Conservation (phyloP, 2,113 vertebrate genomes). For the Cryptotis parvus region DNA sequence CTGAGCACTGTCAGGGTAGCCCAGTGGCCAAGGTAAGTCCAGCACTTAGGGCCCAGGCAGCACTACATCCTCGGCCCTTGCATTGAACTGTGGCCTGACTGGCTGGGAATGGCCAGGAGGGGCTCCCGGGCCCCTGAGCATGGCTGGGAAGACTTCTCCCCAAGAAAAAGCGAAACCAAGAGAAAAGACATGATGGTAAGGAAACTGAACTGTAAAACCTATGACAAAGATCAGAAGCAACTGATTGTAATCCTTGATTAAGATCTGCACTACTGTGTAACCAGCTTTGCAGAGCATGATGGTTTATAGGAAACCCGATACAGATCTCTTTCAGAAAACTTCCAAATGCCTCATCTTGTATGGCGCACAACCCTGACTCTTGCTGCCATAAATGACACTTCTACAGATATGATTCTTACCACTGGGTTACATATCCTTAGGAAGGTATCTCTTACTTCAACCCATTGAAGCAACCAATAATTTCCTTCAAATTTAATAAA, state of each 20-base stretch:
- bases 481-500: conserved; percentile 44
- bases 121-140: too few relatives aligned
- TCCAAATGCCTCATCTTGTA: not conserved
- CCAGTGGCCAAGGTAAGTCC: too few relatives aligned
- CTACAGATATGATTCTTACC: not conserved
- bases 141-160: too few relatives aligned
- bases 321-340: not conserved
- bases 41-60: too few relatives aligned
- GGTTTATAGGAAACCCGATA: not conserved
- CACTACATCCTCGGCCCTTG: too few relatives aligned
- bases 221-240: conserved; percentile 45
- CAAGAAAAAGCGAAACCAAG: not conserved
- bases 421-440: not conserved
- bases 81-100: too few relatives aligned
- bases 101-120: too few relatives aligned
- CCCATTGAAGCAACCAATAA: not conserved
- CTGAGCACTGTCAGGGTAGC: too few relatives aligned
- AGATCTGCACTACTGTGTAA: conserved; percentile 18
- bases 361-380: not conserved
- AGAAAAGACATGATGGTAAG: not conserved
- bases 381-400: not conserved
- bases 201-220: not conserved
- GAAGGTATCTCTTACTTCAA: not conserved
- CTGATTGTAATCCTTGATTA: conserved; percentile 17
- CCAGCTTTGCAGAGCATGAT: not conserved